Conservation (phyloP, 2,797 vertebrate species). For the Vultur gryphus region DNA sequence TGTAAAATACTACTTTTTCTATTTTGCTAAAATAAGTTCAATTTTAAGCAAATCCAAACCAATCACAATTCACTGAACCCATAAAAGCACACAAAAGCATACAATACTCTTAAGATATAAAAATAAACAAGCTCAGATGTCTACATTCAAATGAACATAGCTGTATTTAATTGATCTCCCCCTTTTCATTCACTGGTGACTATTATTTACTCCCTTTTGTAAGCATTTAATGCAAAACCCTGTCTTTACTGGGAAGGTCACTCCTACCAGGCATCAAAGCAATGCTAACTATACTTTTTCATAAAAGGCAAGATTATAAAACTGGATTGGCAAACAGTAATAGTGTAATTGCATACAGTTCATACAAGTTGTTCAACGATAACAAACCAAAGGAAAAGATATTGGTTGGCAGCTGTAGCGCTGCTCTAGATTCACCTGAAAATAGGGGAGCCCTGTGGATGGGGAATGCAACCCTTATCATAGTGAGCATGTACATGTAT, state of each 20-base stretch:
- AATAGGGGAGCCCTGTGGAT: background rate
- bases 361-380: background rate
- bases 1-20: background rate
- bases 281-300: background rate
- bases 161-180: background rate
- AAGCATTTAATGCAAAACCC: background rate
- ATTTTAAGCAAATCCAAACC: background rate
- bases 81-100: background rate
- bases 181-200: background rate
- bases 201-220: background rate
- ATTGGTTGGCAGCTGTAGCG: background rate
- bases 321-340: background rate
- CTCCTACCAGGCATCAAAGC: background rate
- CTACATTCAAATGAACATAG: background rate
- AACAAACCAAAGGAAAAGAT: background rate
- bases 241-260: background rate
- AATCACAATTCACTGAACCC: background rate
- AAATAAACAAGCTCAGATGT: background rate
- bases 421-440: background rate
- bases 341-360: background rate
- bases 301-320: background rate
- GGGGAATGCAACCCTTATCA: background rate
- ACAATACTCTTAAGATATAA: background rate
- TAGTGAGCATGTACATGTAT: accelerated
- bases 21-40: background rate